Base-by-base conservation (phyloP, 2,888 invertebrate species). In the Pegoplata infirma region DNA sequence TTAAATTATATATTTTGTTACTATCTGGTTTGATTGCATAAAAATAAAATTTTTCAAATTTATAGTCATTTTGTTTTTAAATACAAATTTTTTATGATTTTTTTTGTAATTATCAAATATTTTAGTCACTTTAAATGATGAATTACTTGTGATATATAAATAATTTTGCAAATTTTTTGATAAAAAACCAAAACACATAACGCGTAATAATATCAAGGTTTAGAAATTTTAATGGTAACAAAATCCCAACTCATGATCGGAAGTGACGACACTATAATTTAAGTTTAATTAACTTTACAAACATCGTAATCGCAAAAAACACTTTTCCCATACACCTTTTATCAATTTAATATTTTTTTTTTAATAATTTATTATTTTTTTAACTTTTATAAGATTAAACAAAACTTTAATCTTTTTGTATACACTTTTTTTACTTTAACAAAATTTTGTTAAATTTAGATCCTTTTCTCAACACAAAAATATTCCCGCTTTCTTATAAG, bases 191-290 rank as follows among this genome's bases (percentile, higher is more conserved):
- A n/a, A n/a, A n/a, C n/a, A n/a, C n/a, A n/a, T n/a, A n/a, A n/a
- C n/a, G n/a, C n/a, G n/a, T n/a, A n/a, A n/a, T n/a, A n/a, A n/a
- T n/a, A n/a, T n/a, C n/a, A n/a, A n/a, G n/a, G n/a, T n/a, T n/a
- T 32, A 28, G 6, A 1, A 28, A n/a, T n/a, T 28, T 28, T 28
- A 6, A 10, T 32, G 19, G 10, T 6, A 10, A 10, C 6, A 6
- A 21, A 49, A 23, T 16, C n/a, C 12, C 28, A 44, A 59, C 58
- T 32, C 32, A 64, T 69, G 76, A 69, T 76, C 69, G 51, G 32
- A 51, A 76, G 23, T 44, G 19, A 32, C 19, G 47, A 16, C 46
- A 56, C 14, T 0, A 21, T 12, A 46, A n/a, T 40, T 40, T n/a
- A n/a, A 40, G n/a, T 17, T 10, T 66, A 44, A 40, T 17, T 12